phyloP scores from a whole-genome alignment of 2,113 vertebrate species.

The Rhinolophus sinicus region DNA sequence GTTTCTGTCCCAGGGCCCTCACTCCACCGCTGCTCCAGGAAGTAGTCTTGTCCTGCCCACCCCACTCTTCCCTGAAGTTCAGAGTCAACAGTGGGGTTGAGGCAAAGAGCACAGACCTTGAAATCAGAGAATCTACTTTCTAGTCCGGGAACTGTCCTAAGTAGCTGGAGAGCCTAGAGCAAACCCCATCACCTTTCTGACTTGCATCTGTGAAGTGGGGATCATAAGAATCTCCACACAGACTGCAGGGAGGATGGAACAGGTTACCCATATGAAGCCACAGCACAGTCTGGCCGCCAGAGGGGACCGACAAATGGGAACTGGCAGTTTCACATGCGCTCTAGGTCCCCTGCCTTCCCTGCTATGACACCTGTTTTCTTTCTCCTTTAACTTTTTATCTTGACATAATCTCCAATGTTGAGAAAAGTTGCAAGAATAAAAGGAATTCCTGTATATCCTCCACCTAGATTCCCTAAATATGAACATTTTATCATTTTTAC shows the following conservation, averaged over 20 bases:
- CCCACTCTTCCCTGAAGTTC: not conserved
- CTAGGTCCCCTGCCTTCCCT: not conserved
- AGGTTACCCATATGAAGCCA: not conserved
- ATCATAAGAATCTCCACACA: not conserved
- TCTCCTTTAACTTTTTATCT: not conserved
- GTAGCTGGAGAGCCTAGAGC: not conserved
- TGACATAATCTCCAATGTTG: not conserved
- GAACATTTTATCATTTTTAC: not conserved
- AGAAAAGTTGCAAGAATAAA: constrained; percentile 4
- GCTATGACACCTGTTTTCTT: not conserved
- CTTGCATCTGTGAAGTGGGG: not conserved
- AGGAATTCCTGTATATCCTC: not conserved
- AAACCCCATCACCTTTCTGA: not conserved
- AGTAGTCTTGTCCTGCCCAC: not conserved
- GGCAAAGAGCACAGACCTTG: not conserved
- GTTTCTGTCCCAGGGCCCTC: not conserved
- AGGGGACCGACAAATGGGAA: accelerated
- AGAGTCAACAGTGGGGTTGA: not conserved
- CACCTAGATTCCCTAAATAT: not conserved
- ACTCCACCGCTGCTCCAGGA: not conserved
- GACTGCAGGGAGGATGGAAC: not conserved
- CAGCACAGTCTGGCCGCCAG: not conserved
- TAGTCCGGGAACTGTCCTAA: not conserved
- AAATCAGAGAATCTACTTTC: not conserved
- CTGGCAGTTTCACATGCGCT: not conserved